phyloP scores from a whole-genome alignment of 2,888 invertebrate genomes.

The Diplolepis rosae region DNA sequence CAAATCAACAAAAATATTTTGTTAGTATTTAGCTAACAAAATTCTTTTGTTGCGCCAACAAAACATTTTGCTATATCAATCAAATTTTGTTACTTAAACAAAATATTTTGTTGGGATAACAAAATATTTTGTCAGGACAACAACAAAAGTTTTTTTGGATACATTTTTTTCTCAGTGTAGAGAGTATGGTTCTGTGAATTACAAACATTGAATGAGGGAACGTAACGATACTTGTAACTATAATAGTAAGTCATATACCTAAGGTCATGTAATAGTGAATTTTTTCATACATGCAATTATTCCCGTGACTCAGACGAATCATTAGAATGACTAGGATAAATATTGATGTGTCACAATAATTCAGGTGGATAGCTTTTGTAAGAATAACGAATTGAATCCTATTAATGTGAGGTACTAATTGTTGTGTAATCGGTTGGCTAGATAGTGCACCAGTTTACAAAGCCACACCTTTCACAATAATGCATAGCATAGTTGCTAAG shows the following conservation, averaged over 20 bases:
- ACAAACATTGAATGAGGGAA: neutral
- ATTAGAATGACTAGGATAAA: neutral
- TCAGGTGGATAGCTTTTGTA: neutral
- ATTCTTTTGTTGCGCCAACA: too few relatives aligned
- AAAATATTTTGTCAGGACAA: too few relatives aligned
- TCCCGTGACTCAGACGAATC: neutral
- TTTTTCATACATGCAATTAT: neutral
- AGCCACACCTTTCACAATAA: constrained; percentile 53
- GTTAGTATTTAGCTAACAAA: too few relatives aligned
- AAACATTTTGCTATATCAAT: too few relatives aligned
- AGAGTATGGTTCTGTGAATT: neutral
- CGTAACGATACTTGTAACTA: neutral
- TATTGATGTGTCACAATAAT: constrained; percentile 18
- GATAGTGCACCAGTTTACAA: constrained; percentile 46
- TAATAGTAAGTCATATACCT: neutral
- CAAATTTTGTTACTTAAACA: too few relatives aligned
- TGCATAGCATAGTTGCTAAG: constrained; percentile 22
- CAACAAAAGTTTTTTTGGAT: too few relatives aligned
- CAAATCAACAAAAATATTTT: too few relatives aligned
- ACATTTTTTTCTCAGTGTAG: too few relatives aligned
- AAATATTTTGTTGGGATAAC: too few relatives aligned
- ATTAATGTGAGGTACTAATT: constrained; percentile 40
- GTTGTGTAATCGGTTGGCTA: constrained; percentile 53
- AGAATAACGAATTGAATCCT: constrained; percentile 13
- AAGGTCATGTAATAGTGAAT: neutral